Evolutionary conservation across 2,113 vertebrate species (phyloP), one percentile per base, ranked within the genome.

Genomic region (Myotis brandtii): DNA sequence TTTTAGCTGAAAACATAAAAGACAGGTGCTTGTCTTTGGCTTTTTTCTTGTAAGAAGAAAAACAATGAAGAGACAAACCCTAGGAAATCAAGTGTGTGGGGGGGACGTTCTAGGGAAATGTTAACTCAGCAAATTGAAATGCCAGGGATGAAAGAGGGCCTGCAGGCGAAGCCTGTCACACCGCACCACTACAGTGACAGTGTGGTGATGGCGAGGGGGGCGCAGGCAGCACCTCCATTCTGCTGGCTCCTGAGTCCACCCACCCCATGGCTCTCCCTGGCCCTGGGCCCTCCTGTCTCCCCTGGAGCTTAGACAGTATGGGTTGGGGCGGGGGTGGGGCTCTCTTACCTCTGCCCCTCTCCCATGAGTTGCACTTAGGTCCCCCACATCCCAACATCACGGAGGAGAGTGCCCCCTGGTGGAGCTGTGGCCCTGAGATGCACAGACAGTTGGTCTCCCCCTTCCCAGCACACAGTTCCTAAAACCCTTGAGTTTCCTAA

Each of bases 31-130:
- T 32, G 81, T 91, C 76, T 93, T 95, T 66, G 73, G 62, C 91
- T 97, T 96, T 93, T 50, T 83, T 94, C 93, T 97, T 95, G 91
- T 56, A 96, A 95, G 91, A 92, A 92, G 92, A 95, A 82, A 97
- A 97, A 96, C 94, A 97, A 93, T 66, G 88, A 95, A 92, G 88
- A 97, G 89, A 76, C 79, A 93, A 96, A 89, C 43, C 72, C 67
- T 86, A 86, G 89, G 81, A 94, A 96, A 95, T 85, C 64, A 86
- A 94, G 67, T 16, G 56, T 59, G 56, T 59, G 8, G 69, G 21
- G 75, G 16, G 2, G 11, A 17, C n/a, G 0, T 90, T 91, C 66
- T 17, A 34, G 90, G 67, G 40, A 94, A 97, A 91, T 82, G 91
- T 95, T 67, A 95, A 43, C 75, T 91, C 94, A 95, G 97, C 21